Conservation (phyloP, 2,888 invertebrate genomes). For the Lathronympha strigana region DNA sequence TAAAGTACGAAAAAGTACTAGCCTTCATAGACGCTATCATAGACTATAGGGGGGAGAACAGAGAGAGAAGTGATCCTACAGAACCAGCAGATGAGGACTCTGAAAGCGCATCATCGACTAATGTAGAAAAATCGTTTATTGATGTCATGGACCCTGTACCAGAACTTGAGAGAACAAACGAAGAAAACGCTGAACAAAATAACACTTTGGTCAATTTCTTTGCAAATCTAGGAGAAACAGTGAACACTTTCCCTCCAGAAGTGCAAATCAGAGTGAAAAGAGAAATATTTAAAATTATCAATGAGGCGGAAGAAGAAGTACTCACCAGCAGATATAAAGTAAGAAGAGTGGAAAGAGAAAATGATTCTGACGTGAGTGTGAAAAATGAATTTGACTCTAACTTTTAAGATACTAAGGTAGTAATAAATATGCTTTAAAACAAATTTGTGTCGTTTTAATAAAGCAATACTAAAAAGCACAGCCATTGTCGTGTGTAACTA, state of each 20-base stretch:
- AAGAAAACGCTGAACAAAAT: background rate
- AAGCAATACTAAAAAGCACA: no score
- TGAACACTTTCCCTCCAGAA: constrained; percentile 30
- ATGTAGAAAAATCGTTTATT: background rate
- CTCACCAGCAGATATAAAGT: background rate
- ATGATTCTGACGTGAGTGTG: background rate
- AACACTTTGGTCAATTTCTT: constrained; percentile 34
- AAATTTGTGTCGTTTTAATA: background rate
- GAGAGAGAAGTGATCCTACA: background rate
- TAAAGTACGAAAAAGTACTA: constrained; percentile 25
- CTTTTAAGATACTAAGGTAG: background rate
- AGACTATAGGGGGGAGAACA: constrained; percentile 8
- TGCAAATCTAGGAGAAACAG: constrained; percentile 38
- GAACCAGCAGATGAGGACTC: constrained; percentile 5
- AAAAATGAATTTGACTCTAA: constrained; percentile 11
- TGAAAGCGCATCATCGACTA: background rate
- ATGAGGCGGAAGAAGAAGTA: constrained; percentile 37
- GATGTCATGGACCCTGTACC: background rate
- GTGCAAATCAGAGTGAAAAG: constrained; percentile 35
- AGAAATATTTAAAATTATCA: constrained; percentile 35
- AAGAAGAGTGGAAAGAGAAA: background rate
- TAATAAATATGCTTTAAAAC: background rate
- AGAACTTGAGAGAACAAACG: constrained; percentile 10
- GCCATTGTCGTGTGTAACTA: no score
- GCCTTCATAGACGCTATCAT: constrained; percentile 18